phyloP scores from a whole-genome alignment of 1,140 invertebrate genomes.

The Drosophila bipectinata region DNA sequence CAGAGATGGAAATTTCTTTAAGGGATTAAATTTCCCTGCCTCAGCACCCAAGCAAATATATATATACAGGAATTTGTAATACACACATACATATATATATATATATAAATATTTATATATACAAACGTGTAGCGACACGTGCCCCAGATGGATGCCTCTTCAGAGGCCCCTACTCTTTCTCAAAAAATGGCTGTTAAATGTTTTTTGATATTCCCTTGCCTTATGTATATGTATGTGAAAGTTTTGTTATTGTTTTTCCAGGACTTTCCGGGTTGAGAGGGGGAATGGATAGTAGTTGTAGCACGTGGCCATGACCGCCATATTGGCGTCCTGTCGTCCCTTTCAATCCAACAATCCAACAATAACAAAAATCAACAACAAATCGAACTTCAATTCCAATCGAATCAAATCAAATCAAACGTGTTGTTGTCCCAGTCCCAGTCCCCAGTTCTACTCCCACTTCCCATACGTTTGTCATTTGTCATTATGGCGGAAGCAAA shows the following conservation, averaged over 20 bases:
- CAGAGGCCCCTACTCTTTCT: neutral
- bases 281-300: neutral
- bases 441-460: too few species aligned
- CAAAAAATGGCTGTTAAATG: slow-evolving; percentile 7
- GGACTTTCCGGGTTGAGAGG: neutral
- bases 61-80: neutral
- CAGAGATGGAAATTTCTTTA: slow-evolving; percentile 13
- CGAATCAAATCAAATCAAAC: slow-evolving; percentile 32
- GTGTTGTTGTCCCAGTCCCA: neutral
- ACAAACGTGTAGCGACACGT: slow-evolving; percentile 40
- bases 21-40: slow-evolving; percentile 23
- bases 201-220: slow-evolving; percentile 15
- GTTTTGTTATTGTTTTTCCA: slow-evolving; percentile 41
- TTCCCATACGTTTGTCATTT: slow-evolving; percentile 20
- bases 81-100: neutral
- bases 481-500: slow-evolving; percentile 49
- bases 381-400: slow-evolving; percentile 42
- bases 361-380: slow-evolving; percentile 26
- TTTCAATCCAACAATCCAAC: slow-evolving; percentile 1
- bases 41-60: neutral
- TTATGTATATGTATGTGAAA: slow-evolving; percentile 12
- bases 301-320: slow-evolving; percentile 65
- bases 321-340: slow-evolving; percentile 10
- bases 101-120: neutral
- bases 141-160: slow-evolving; percentile 13